Evolutionary conservation across 2,113 vertebrate genomes (phyloP).

Genomic region (Oreochromis niloticus): DNA sequence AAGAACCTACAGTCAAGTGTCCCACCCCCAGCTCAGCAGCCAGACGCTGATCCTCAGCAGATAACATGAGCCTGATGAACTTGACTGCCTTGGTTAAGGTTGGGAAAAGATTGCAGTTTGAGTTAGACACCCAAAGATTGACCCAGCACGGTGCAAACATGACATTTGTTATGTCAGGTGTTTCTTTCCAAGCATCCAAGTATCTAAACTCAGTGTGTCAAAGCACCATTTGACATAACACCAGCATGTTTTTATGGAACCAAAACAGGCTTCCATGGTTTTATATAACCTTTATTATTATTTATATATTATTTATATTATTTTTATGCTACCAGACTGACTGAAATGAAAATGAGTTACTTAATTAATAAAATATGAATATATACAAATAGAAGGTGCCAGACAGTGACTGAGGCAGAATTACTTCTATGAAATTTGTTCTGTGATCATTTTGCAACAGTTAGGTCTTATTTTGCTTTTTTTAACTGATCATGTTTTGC

Average conservation of each 20-base stretch:
- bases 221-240: not conserved
- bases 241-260: too few species aligned
- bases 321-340: not conserved
- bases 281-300: rapidly evolving
- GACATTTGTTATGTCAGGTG: not conserved
- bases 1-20: not conserved
- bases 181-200: not conserved
- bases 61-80: not conserved
- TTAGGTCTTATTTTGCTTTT: not conserved
- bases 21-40: not conserved
- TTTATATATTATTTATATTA: rapidly evolving
- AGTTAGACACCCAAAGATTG: rapidly evolving
- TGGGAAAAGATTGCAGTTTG: not conserved
- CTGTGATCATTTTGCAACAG: not conserved
- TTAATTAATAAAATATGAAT: rapidly evolving
- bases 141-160: not conserved
- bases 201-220: not conserved
- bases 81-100: not conserved
- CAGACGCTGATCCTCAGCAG: not conserved
- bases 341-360: not conserved
- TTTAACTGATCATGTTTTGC: not conserved
- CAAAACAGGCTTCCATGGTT: not conserved
- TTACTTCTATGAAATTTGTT: not conserved
- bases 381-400: rapidly evolving
- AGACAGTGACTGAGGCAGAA: rapidly evolving